Evolutionary conservation across 2,797 vertebrate species (phyloP).

Genomic region (Gymnoscopelus braueri): DNA sequence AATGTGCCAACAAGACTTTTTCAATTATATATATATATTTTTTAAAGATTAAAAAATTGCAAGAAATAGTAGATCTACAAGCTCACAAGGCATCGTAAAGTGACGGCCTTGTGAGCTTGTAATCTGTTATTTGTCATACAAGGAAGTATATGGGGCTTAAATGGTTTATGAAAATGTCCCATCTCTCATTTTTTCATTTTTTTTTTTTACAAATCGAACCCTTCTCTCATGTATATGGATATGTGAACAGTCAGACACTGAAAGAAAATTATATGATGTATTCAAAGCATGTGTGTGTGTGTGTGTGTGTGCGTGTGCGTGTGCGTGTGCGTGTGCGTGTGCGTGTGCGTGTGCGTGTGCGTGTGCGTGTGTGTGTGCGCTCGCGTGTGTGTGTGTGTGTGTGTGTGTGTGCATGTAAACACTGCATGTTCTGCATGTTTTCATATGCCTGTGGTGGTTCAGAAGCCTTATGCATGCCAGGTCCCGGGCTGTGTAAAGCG

Average conservation of each 20-base stretch:
- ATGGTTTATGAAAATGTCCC: too few relatives aligned
- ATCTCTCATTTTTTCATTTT: too few relatives aligned
- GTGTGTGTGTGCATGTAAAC: background rate
- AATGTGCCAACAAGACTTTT: too few relatives aligned
- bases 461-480: conserved; percentile 98
- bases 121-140: too few relatives aligned
- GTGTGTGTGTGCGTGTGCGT: conserved; percentile 3
- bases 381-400: background rate
- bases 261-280: background rate
- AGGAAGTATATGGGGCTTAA: too few relatives aligned
- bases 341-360: conserved; percentile 28
- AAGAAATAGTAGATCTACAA: too few relatives aligned
- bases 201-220: background rate
- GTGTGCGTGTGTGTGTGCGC: background rate
- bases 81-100: too few relatives aligned
- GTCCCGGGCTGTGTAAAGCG: conserved; percentile 94
- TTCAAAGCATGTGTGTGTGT: conserved; percentile 1
- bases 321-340: background rate
- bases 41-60: too few relatives aligned
- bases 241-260: background rate
- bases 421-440: background rate
- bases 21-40: too few relatives aligned
- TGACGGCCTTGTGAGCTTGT: too few relatives aligned
- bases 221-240: background rate
- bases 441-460: conserved; percentile 48